phyloP scores from a whole-genome alignment of 2,113 vertebrate genomes.

The Sinosuthora webbiana region DNA sequence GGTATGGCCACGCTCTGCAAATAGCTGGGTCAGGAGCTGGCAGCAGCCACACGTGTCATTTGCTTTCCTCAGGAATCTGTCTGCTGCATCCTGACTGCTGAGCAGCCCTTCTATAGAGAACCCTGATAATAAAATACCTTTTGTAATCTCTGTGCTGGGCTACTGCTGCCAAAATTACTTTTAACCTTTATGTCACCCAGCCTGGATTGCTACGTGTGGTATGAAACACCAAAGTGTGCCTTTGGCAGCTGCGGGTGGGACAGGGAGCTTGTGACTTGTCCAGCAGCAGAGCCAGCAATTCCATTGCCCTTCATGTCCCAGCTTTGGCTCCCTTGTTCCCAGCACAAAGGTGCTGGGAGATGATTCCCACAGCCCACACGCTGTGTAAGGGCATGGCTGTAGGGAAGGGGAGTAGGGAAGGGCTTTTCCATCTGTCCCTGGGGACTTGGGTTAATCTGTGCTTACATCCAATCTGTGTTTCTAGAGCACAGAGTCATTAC shows the following conservation, averaged over 20 bases:
- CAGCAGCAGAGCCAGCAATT: accelerated
- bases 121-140: background rate
- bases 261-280: background rate
- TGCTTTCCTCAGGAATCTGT: background rate
- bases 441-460: background rate
- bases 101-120: slow-evolving; percentile 17
- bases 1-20: background rate
- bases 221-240: background rate
- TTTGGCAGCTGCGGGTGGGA: background rate
- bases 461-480: background rate
- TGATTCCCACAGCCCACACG: accelerated
- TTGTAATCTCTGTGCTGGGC: background rate
- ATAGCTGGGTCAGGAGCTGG: background rate
- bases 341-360: background rate
- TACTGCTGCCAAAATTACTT: slow-evolving; percentile 27
- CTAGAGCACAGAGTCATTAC: background rate
- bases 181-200: background rate
- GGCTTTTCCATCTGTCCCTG: background rate
- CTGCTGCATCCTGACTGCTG: background rate
- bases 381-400: background rate
- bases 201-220: background rate
- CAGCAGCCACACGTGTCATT: background rate
- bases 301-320: background rate
- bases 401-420: background rate
- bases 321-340: background rate